Conservation (phyloP, 1,140 invertebrate species). For the Laupala kohalensis region DNA sequence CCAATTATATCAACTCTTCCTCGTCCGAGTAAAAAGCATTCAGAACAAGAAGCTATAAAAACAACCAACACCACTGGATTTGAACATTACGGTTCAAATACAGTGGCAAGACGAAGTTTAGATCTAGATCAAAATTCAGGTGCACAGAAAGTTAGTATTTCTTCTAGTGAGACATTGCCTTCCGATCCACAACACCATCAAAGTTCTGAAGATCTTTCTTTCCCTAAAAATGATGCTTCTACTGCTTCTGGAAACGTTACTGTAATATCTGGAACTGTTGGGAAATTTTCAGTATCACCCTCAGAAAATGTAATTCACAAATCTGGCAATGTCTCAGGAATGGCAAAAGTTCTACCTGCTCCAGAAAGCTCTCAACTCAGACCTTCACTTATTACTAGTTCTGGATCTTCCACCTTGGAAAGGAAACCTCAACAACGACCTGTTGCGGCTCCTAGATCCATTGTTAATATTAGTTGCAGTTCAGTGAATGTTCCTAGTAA, state of each 20-base stretch:
- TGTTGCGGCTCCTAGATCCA: constrained; percentile 8
- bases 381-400: background rate
- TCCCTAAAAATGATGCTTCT: background rate
- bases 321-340: background rate
- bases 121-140: background rate
- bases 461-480: background rate
- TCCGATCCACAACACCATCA: background rate
- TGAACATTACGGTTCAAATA: background rate
- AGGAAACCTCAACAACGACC: constrained; percentile 6
- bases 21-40: constrained; percentile 5
- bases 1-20: constrained; percentile 9
- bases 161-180: background rate
- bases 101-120: background rate
- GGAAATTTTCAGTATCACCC: background rate
- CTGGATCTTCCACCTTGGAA: background rate
- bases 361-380: background rate
- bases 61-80: background rate
- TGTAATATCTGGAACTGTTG: background rate
- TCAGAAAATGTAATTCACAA: background rate
- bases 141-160: background rate
- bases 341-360: background rate
- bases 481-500: background rate
- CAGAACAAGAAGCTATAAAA: background rate
- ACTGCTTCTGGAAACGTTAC: background rate
- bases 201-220: background rate